These are phyloP conservation scores for Zhengitettix transpicula DNA, from an alignment of 2,888 invertebrate genomes.

Conservation along the genomic window DNA sequence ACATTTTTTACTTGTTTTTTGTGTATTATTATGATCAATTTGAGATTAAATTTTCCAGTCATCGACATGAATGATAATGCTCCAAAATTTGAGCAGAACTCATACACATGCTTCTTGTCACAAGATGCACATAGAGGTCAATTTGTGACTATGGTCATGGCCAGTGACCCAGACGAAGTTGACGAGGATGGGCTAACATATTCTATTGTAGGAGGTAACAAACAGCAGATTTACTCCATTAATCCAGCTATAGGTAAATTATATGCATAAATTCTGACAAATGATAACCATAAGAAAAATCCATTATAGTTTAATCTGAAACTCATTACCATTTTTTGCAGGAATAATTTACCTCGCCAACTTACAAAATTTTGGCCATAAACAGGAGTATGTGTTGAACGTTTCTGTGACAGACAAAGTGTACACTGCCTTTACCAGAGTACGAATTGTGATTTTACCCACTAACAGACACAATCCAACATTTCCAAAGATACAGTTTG, in stretches of 20 bases:
- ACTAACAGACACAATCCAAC: constrained; percentile 64
- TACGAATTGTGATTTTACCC: constrained; percentile 60
- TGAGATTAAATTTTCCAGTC: constrained; percentile 31
- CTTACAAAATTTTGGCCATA: constrained; percentile 53
- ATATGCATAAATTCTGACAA: not conserved
- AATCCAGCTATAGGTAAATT: constrained; percentile 32
- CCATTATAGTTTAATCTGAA: not conserved
- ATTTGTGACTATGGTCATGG: constrained; percentile 73
- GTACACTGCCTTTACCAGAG: constrained; percentile 72
- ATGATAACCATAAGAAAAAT: not conserved
- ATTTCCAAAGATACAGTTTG: constrained; percentile 61
- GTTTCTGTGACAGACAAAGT: constrained; percentile 92
- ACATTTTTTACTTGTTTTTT: not conserved
- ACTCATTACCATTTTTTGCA: constrained; percentile 15
- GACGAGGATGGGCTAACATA: constrained; percentile 61
- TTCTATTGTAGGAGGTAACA: constrained; percentile 69
- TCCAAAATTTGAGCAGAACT: constrained; percentile 67
- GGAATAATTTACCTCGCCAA: constrained; percentile 53
- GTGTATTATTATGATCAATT: not conserved
- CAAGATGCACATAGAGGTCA: constrained; percentile 70
- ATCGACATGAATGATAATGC: constrained; percentile 83
- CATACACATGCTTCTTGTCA: constrained; percentile 62
- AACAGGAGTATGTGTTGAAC: constrained; percentile 55
- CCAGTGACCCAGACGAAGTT: constrained; percentile 70
- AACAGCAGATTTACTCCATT: constrained; percentile 54